A percentile compares a stretch with the other conserved stretches of the same genome.
phyloP scores from a whole-genome alignment of 2,113 vertebrate genomes.

The Jacana jacana region DNA sequence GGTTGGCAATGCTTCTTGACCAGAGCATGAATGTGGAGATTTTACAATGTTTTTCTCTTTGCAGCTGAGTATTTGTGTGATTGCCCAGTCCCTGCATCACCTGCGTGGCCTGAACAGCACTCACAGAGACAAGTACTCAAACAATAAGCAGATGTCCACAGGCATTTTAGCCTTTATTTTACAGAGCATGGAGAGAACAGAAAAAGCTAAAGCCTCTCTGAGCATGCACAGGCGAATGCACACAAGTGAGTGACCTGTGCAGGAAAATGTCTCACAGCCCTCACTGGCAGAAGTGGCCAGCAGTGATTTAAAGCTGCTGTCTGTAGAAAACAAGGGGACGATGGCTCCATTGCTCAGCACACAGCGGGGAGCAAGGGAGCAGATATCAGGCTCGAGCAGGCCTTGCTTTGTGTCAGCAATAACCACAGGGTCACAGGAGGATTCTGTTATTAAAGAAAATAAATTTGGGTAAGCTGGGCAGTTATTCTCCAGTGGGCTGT shows the following conservation, averaged over 20 bases:
- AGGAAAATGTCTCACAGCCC: not conserved
- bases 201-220: not conserved
- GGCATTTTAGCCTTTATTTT: not conserved
- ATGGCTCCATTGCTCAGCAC: not conserved
- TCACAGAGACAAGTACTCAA: not conserved
- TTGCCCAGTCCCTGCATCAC: not conserved
- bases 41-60: not conserved
- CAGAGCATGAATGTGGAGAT: accelerated
- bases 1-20: not conserved
- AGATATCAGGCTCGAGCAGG: not conserved
- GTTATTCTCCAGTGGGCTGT: conserved; percentile 29
- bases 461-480: conserved; percentile 53
- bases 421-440: conserved; percentile 18
- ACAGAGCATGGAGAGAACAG: not conserved
- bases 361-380: conserved; percentile 18
- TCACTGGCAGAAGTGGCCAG: not conserved
- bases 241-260: not conserved
- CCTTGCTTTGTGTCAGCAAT: conserved; percentile 32
- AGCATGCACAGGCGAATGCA: accelerated
- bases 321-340: not conserved
- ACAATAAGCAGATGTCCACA: not conserved
- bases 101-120: not conserved
- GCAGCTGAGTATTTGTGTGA: not conserved
- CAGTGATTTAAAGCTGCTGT: conserved; percentile 29
- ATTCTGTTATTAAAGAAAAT: conserved; percentile 67